Conservation (phyloP, 2,888 invertebrate species). For the Nymphalis c-album region DNA sequence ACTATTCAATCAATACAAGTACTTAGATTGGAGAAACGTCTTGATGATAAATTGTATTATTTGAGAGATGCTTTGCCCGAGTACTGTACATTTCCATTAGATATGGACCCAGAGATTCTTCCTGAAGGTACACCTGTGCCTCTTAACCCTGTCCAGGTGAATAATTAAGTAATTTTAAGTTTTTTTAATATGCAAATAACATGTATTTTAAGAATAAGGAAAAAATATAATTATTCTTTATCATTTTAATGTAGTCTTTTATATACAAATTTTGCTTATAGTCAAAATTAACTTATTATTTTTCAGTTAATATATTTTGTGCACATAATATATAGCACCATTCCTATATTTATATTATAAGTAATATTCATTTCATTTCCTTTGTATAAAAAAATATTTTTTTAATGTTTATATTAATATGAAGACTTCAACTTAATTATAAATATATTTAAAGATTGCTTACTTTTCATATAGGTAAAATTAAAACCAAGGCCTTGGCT, state of each 20-base stretch:
- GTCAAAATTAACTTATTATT: too few relatives aligned
- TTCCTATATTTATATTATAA: too few relatives aligned
- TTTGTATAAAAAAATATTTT: not conserved
- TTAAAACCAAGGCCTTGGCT: conserved; percentile 93
- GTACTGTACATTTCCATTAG: conserved; percentile 94
- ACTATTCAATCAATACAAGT: conserved; percentile 94
- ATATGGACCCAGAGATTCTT: conserved; percentile 92
- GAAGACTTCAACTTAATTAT: not conserved
- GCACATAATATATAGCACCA: too few relatives aligned
- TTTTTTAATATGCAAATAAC: not conserved
- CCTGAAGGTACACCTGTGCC: conserved; percentile 90
- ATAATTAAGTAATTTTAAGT: not conserved
- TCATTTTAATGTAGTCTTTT: too few relatives aligned
- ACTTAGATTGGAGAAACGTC: conserved; percentile 93
- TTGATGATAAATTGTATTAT: conserved; percentile 94
- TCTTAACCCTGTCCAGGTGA: conserved; percentile 86
- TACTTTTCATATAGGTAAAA: conserved; percentile 74
- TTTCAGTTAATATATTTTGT: too few relatives aligned
- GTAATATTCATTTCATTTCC: too few relatives aligned
- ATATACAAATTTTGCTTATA: too few relatives aligned
- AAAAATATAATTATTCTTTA: too few relatives aligned
- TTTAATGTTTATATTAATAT: not conserved
- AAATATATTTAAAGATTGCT: not conserved
- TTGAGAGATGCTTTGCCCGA: conserved; percentile 94
- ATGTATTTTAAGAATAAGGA: too few relatives aligned